These are phyloP conservation scores for Hydriomena furcata DNA, from an alignment of 2,888 invertebrate species.

Conservation along the genomic window DNA sequence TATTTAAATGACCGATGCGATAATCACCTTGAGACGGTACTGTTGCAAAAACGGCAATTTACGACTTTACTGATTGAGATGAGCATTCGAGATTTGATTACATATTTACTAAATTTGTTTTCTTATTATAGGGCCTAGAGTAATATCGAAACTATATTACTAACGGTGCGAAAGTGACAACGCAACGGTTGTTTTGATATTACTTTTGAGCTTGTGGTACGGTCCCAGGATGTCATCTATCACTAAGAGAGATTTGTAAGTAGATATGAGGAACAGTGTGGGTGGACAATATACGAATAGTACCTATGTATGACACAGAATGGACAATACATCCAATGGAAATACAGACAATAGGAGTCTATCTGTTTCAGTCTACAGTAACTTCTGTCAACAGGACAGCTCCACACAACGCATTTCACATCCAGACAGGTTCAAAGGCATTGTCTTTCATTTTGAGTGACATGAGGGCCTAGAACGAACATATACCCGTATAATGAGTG, in stretches of 20 bases:
- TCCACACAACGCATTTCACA: conserved; percentile 1
- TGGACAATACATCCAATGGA: not conserved
- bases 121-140: not conserved
- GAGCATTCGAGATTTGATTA: conserved; percentile 2
- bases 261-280: no score
- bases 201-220: no score
- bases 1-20: conserved; percentile 8
- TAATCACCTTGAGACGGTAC: conserved; percentile 7
- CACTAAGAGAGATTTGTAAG: not conserved
- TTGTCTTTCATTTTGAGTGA: conserved; percentile 11
- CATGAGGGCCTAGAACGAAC: conserved; percentile 7
- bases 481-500: no score
- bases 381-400: conserved; percentile 4
- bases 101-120: not conserved
- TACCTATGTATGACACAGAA: not conserved
- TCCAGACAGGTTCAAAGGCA: conserved; percentile 3
- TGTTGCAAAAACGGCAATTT: conserved; percentile 2
- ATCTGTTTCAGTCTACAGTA: not conserved
- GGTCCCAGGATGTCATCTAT: no score
- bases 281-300: not conserved
- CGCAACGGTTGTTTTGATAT: no score
- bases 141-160: no score
- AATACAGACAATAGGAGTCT: conserved; percentile 6
- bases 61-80: not conserved
- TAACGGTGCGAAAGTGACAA: no score